Conservation (phyloP, 2,888 invertebrate species). For the Epinotia nisella region DNA sequence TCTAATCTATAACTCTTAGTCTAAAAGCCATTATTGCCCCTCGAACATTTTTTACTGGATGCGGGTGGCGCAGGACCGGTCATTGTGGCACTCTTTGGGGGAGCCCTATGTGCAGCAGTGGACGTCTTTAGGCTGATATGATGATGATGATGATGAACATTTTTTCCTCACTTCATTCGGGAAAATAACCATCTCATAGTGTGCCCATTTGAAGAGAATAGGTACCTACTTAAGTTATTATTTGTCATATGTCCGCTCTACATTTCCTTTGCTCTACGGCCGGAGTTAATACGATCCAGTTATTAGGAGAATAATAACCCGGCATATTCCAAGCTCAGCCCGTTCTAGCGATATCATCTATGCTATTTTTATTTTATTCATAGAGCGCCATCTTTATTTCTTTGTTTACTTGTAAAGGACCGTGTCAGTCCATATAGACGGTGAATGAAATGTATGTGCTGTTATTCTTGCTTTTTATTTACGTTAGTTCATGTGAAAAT, state of each 20-base stretch:
- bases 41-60: too few relatives aligned
- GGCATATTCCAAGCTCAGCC: slow-evolving; percentile 78
- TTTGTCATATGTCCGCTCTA: slow-evolving; percentile 55
- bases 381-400: slow-evolving; percentile 78
- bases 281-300: slow-evolving; percentile 77
- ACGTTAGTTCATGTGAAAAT: neutral
- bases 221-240: too few relatives aligned
- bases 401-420: slow-evolving; percentile 72
- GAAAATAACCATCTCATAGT: too few relatives aligned
- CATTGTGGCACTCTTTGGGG: too few relatives aligned
- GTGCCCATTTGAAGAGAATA: too few relatives aligned
- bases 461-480: slow-evolving; percentile 8
- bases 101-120: too few relatives aligned
- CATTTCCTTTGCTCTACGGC: slow-evolving; percentile 51
- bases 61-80: too few relatives aligned
- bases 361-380: slow-evolving; percentile 85
- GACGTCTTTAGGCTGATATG: too few relatives aligned
- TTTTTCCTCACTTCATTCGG: too few relatives aligned
- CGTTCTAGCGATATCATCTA: slow-evolving; percentile 76
- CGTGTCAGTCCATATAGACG: slow-evolving; percentile 48
- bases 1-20: too few relatives aligned
- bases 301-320: slow-evolving; percentile 82
- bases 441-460: slow-evolving; percentile 44
- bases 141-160: too few relatives aligned
- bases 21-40: too few relatives aligned